These are phyloP conservation scores for Hyla sarda DNA, from an alignment of 2,113 vertebrate genomes.

Conservation along the genomic window DNA sequence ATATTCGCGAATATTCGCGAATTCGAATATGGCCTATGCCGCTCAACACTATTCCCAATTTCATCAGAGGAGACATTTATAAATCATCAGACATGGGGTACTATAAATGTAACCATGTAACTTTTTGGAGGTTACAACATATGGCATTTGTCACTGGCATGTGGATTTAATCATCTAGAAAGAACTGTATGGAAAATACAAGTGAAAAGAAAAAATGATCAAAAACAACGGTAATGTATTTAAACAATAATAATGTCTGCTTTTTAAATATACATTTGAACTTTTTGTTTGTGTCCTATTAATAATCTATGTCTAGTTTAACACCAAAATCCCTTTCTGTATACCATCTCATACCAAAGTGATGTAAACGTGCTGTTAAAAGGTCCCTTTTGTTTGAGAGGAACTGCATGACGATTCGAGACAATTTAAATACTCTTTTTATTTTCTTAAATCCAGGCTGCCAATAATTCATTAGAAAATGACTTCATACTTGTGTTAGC, in stretches of 20 bases:
- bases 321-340: no score
- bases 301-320: no score
- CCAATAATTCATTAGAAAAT: constrained; percentile 59
- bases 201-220: neutral
- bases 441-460: constrained; percentile 36
- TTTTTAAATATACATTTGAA: neutral
- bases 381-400: constrained; percentile 3
- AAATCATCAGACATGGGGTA: neutral
- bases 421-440: constrained; percentile 27
- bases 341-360: no score
- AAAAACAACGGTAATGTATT: neutral
- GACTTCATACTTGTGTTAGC: constrained; percentile 50
- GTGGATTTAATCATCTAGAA: constrained; percentile 20
- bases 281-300: constrained; percentile 4
- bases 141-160: constrained; percentile 18
- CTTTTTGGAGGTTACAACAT: neutral
- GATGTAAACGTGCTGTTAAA: neutral
- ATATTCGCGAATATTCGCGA: no score
- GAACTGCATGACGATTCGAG: neutral
- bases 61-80: neutral
- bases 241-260: neutral
- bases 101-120: neutral
- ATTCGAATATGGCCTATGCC: no score
- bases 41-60: no score
- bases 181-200: neutral